Base-by-base conservation (phyloP, 2,888 invertebrate genomes). In the Abscondita cerata region DNA sequence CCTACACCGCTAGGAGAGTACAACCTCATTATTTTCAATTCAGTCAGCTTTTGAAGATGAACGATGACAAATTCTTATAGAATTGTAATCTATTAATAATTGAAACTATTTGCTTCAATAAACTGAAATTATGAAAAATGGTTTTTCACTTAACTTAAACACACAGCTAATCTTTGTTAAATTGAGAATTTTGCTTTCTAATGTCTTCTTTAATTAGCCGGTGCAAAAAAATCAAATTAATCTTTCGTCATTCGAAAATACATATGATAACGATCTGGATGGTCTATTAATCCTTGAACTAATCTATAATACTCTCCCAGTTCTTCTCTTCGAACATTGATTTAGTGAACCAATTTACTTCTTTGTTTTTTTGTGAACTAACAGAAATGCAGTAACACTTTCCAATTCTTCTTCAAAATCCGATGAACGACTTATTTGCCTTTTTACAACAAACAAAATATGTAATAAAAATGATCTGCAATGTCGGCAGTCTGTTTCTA, bases 161-260 rank as follows among this genome's bases (percentile, higher is more conserved):
- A 60, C 9, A 48, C 40, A 16, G 52, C 53, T 41, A 52, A 52
- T 34, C 55, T 40, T 19, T 52, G 57, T 52, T 58, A 47, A 62
- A 34, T 47, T 54, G 52, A 20, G 60, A 64, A 50, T 66, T 64
- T 53, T 56, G 56, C 34, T 66, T 63, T 53, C 20, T 20, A 41
- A 66, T 57, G 16, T 64, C 54, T 5, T 52, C 11, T 66, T 66
- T 63, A 46, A 66, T 64, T 36, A 60, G 60, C n/a, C 38, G 46
- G 25, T 63, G 63, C 15, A 59, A 54, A 40, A 44, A 50, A n/a
- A n/a, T 60, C 50, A 50, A 64, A 64, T 57, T 64, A 25, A 31
- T 61, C 50, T 9, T 57, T 50, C 13, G 41, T 47, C 60, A 64
- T 57, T 33, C n/a, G n/a, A n/a, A n/a, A n/a, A n/a, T n/a, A n/a